Base-by-base conservation (phyloP, 2,888 invertebrate species). In the Cantharis nigra region DNA sequence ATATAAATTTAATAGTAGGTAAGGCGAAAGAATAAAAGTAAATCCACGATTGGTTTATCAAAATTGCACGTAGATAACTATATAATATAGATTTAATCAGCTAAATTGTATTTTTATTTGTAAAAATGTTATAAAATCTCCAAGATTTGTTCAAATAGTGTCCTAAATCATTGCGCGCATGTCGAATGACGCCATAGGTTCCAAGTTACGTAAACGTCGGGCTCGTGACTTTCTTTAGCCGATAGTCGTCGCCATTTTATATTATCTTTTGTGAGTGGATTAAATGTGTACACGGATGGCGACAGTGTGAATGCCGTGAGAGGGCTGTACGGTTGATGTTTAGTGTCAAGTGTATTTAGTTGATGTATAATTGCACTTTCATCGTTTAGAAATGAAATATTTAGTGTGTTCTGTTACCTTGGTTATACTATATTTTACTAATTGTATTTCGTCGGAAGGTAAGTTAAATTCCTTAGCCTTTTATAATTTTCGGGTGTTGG, bases 241-340 rank as follows among this genome's bases (percentile, higher is more conserved):
- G 84, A 83, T 83, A 83, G 84, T 84, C 85, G 84, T 84, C 85
- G 86, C 86, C 85, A 85, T 86, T 86, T 85, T 86, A 83, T 80
- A 81, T 82, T 84, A 82, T 82, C 81, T 80, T 81, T 83, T 83
- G 84, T 82, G 81, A 83, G 82, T 81, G 83, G 82, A 82, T 84
- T 84, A 82, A 84, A 83, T 85, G 84, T 79, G 79, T 83, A 82
- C 79, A 80, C 81, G 80, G 76, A 80, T 80, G 80, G 81, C 82
- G 83, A 81, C 82, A 83, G 83, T 83, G 83, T 84, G 83, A 78
- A 82, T 84, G 83, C 80, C 76, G 81, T 80, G 83, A 82, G 83
- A 81, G 83, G 81, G 78, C 78, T 80, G 82, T 77, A 77, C 74
- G 72, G 77, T 78, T 72, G 72, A 77, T 81, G 80, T 81, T 79